Evolutionary conservation across 1,140 invertebrate species (phyloP).

Genomic region (Colletes gigas): DNA sequence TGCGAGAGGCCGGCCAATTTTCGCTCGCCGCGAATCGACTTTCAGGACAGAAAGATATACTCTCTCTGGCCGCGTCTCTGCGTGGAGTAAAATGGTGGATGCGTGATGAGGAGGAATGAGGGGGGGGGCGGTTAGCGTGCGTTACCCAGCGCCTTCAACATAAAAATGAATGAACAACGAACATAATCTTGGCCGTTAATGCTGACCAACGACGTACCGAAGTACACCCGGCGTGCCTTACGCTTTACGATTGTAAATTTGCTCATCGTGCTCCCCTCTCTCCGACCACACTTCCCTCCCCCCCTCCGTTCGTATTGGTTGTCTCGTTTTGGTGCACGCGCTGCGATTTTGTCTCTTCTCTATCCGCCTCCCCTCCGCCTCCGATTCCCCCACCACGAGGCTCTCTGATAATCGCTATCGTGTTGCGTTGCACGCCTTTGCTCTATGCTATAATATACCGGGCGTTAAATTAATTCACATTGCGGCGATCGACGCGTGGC

Average conservation of each 20-base stretch:
- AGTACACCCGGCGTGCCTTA: constrained; percentile 19
- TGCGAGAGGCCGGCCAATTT: constrained; percentile 10
- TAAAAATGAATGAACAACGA: constrained; percentile 53
- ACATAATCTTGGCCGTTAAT: constrained; percentile 32
- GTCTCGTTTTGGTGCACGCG: constrained; percentile 8
- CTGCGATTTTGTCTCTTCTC: background rate
- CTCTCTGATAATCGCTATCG: constrained; percentile 56
- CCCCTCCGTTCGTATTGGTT: constrained; percentile 10
- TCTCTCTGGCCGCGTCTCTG: background rate
- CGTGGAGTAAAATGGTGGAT: background rate
- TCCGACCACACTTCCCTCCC: too few species aligned
- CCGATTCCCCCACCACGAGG: background rate
- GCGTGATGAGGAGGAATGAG: too few species aligned
- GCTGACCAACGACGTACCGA: constrained; percentile 13
- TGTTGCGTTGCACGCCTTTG: constrained; percentile 40
- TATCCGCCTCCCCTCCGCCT: background rate
- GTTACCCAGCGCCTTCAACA: background rate
- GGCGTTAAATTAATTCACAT: constrained; percentile 27
- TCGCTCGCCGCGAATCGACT: background rate
- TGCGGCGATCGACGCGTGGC: background rate
- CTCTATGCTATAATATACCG: constrained; percentile 15
- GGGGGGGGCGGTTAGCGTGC: too few species aligned
- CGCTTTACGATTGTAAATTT: constrained; percentile 55
- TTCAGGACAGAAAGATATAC: background rate
- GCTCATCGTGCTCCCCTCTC: background rate